A percentile compares a stretch with the other conserved stretches of the same genome.
Conservation (phyloP, 2,113 vertebrate species). For the Eulacestoma nigropectus region DNA sequence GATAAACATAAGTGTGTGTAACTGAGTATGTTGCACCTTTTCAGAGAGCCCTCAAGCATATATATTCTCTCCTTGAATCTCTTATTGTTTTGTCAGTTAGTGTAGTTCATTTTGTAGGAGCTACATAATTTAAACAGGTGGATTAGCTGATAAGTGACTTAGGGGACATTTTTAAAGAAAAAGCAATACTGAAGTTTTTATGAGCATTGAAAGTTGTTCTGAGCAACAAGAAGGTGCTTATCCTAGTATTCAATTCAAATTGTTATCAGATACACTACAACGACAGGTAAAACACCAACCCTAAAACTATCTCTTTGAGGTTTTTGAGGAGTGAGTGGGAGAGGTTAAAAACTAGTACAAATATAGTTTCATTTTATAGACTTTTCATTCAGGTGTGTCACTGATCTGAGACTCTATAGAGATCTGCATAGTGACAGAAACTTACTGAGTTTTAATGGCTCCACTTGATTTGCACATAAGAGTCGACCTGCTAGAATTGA, state of each 20-base stretch:
- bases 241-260: background rate
- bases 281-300: background rate
- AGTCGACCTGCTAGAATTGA: background rate
- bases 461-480: background rate
- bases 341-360: background rate
- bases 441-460: background rate
- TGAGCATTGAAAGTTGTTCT: background rate
- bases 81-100: background rate
- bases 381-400: background rate
- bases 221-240: background rate
- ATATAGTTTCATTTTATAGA: background rate
- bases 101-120: background rate
- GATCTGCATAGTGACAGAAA: background rate
- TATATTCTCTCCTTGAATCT: background rate
- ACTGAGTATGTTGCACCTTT: background rate
- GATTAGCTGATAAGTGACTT: background rate
- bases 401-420: background rate
- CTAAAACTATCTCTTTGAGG: background rate
- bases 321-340: background rate
- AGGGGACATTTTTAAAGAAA: background rate
- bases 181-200: background rate
- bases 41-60: background rate
- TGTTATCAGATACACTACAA: background rate
- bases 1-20: background rate
- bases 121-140: background rate